Evolutionary conservation across 2,797 vertebrate species (phyloP), one percentile per base, ranked within the genome.

Genomic region (Anniella stebbinsi): DNA sequence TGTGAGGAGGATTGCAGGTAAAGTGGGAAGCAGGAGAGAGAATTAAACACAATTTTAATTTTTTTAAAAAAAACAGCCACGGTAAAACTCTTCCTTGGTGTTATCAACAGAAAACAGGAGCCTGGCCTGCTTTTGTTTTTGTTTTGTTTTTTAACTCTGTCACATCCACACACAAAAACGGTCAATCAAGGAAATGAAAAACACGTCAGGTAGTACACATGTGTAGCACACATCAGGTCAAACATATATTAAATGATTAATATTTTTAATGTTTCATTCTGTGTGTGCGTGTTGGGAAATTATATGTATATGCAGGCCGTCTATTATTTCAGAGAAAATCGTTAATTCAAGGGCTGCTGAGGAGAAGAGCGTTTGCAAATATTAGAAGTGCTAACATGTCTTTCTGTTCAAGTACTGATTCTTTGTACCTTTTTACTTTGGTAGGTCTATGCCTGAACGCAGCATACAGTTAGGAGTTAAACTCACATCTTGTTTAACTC

Each of bases 331-430:
- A 85, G 88, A 57, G 91, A 91, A 95, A 90, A 91, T 89, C 81
- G 75, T 93, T 89, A 84, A 92, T 95, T 96, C 95, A 86, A 84
- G 7, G 86, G 90, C 67, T 4, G 63, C 90, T 92, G 93, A 94
- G 90, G 93, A 94, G 93, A 93, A 0, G 17, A 0, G 88, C 93
- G 93, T 95, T 96, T 95, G 93, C 93, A 95, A 95, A 96, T 93
- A 95, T 84, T 88, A 80, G 75, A 88, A 91, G 88, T 84, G 91
- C 88, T 93, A 82, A 80, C 0, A 91, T 96, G 94, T 94, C 91
- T 92, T 87, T 94, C 93, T 82, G 36, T 30, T 87, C 92, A 78
- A 60, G n/a, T 94, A 94, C 93, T 93, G 91, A 94, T 94, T 30
- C 92, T 92, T 88, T 89, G 73, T 9, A 18, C 15, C 70, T 3